Conservation (phyloP, 1,140 invertebrate species). For the Drosophila athabasca region DNA sequence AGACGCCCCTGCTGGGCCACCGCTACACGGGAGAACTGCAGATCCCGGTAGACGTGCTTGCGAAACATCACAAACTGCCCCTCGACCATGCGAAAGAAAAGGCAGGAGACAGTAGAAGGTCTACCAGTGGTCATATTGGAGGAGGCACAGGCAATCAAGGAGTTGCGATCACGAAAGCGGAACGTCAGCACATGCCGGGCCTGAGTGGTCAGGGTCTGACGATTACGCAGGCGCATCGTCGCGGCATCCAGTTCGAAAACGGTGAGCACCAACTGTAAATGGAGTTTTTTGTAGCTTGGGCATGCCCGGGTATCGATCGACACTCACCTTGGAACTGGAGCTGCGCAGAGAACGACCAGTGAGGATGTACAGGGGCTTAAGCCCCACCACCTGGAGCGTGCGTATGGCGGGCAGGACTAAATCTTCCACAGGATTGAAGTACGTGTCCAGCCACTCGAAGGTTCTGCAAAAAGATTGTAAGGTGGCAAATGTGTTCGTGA, state of each 20-base stretch:
- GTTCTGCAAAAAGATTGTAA: constrained; percentile 38
- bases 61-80: constrained; percentile 63
- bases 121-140: not conserved
- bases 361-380: constrained; percentile 54
- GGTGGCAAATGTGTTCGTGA: too few species aligned
- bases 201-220: constrained; percentile 64
- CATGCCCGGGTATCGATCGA: not conserved
- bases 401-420: constrained; percentile 58
- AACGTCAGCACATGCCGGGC: constrained; percentile 41
- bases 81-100: constrained; percentile 70
- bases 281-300: not conserved
- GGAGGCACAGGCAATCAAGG: constrained; percentile 56
- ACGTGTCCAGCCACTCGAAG: constrained; percentile 73
- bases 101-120: constrained; percentile 6
- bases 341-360: constrained; percentile 51
- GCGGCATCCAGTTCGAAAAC: constrained; percentile 50
- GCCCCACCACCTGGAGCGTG: constrained; percentile 58
- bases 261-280: constrained; percentile 56
- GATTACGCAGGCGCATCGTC: constrained; percentile 37
- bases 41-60: constrained; percentile 45
- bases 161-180: constrained; percentile 61
- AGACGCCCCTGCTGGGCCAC: constrained; percentile 46
- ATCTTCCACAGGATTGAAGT: constrained; percentile 74
- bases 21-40: constrained; percentile 49
- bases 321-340: constrained; percentile 56